Base-by-base conservation (phyloP, 2,888 invertebrate species). In the Drosophila ustulata region DNA sequence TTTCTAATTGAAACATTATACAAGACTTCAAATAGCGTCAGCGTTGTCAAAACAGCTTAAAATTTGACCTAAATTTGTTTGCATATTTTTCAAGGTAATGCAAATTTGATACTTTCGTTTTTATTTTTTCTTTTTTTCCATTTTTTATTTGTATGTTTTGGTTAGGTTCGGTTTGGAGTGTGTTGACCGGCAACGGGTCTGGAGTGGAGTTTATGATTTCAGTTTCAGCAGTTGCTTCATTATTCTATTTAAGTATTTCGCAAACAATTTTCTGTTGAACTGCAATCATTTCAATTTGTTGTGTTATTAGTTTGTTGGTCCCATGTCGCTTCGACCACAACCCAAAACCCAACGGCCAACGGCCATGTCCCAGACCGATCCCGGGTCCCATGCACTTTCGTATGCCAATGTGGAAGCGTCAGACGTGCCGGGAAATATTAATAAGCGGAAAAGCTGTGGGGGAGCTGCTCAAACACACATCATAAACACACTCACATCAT, bases 51-150 rank as follows among this genome's bases (percentile, higher is more conserved):
- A 71, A 55, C 66, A 51, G 66, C 71, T 66, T 55, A 41, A 56
- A 67, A 65, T 67, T 77, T 87, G 72, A 87, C 88, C 85, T 62
- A 87, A 87, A 82, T 84, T 82, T 50, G 43, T 46, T 49, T 64
- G 78, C 71, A 69, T 58, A 63, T 73, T 78, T 78, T 82, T 87
- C 88, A 84, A 84, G 83, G 88, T 52, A 80, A 72, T 72, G 69
- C 78, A 67, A 84, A 88, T 85, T 78, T 82, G 85, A 88, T 88
- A 88, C 86, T 88, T 85, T 84, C 86, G 62, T 47, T 66, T 69
- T 76, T 52, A 41, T 75, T 50, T 49, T 6, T 37, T 37, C n/a
- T 11, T 55, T 51, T 55, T 52, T 26, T 18, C 2, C 1, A 18
- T 18, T 67, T 34, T 50, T 43, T 75, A 62, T 59, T 47, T 41